These are phyloP conservation scores for Drosophila kohkoa DNA, from an alignment of 1,140 invertebrate species.

Conservation along the genomic window DNA sequence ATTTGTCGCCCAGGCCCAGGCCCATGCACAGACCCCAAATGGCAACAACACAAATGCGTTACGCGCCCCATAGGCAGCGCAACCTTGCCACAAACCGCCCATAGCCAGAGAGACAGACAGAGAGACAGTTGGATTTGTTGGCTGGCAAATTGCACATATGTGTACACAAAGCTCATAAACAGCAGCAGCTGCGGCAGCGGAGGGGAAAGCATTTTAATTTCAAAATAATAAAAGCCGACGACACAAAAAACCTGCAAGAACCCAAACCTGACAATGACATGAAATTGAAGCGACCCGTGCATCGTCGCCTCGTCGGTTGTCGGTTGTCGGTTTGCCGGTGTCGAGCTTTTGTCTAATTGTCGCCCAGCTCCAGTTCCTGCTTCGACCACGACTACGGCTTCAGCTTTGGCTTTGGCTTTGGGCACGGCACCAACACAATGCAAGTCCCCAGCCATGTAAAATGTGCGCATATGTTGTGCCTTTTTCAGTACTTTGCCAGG, in stretches of 20 bases:
- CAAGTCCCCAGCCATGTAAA: constrained; percentile 66
- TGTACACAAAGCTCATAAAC: constrained; percentile 39
- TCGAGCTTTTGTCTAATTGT: constrained; percentile 77
- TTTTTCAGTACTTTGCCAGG: constrained; percentile 28
- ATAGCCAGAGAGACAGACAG: neutral
- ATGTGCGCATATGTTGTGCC: constrained; percentile 76
- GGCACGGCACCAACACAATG: constrained; percentile 55
- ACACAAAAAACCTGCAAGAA: constrained; percentile 29
- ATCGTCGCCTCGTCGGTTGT: neutral
- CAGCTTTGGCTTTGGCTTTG: neutral
- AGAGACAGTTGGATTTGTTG: constrained; percentile 12
- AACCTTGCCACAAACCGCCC: constrained; percentile 18
- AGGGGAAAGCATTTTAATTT: constrained; percentile 65
- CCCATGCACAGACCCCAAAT: constrained; percentile 31
- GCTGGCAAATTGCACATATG: constrained; percentile 36
- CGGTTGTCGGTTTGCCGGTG: neutral
- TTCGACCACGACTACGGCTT: neutral
- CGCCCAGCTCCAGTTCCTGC: constrained; percentile 32
- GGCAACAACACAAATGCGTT: constrained; percentile 54
- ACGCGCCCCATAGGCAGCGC: constrained; percentile 5
- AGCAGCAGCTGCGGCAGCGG: constrained; percentile 9
- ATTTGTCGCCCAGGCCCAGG: constrained; percentile 25
- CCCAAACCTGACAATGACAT: constrained; percentile 66
- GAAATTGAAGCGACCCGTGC: constrained; percentile 64
- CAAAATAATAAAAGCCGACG: constrained; percentile 67